These are phyloP conservation scores for Bombus superbus DNA, from an alignment of 1,140 invertebrate genomes.

Conservation along the genomic window DNA sequence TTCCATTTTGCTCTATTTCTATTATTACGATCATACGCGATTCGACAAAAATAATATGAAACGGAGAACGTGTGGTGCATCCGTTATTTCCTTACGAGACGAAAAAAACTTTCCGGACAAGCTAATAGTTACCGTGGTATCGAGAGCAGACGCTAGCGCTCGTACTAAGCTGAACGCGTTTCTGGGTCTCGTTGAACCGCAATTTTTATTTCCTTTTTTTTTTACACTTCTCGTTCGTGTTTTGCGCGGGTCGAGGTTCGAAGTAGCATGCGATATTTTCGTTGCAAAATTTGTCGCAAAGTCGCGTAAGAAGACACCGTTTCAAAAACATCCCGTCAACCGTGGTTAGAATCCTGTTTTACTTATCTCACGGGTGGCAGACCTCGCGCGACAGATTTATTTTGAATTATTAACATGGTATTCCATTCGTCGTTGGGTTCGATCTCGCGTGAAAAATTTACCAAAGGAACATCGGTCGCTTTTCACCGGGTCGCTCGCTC, in stretches of 20 bases:
- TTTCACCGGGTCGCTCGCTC: background rate
- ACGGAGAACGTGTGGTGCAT: too few species aligned
- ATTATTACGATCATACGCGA: too few species aligned
- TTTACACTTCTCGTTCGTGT: background rate
- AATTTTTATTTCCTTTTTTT: conserved; percentile 32
- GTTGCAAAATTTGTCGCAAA: background rate
- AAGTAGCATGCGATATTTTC: conserved; percentile 15
- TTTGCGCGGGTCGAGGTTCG: background rate
- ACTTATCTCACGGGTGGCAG: conserved; percentile 1
- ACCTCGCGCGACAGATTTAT: background rate
- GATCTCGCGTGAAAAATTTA: conserved; percentile 35
- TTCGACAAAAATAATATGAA: too few species aligned
- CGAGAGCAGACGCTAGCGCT: background rate
- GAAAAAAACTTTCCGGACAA: too few species aligned
- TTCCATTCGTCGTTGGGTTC: background rate
- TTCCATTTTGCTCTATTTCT: too few species aligned
- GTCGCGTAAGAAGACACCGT: background rate
- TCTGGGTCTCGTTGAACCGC: conserved; percentile 33
- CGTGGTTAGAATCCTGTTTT: background rate
- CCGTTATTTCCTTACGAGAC: too few species aligned
- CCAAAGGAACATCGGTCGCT: background rate
- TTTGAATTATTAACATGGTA: conserved; percentile 16
- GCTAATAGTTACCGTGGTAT: background rate
- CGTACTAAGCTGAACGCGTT: conserved; percentile 17
- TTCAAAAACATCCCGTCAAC: background rate